phyloP scores from a whole-genome alignment of 1,140 invertebrate genomes.

The Rhynchophorus ferrugineus region DNA sequence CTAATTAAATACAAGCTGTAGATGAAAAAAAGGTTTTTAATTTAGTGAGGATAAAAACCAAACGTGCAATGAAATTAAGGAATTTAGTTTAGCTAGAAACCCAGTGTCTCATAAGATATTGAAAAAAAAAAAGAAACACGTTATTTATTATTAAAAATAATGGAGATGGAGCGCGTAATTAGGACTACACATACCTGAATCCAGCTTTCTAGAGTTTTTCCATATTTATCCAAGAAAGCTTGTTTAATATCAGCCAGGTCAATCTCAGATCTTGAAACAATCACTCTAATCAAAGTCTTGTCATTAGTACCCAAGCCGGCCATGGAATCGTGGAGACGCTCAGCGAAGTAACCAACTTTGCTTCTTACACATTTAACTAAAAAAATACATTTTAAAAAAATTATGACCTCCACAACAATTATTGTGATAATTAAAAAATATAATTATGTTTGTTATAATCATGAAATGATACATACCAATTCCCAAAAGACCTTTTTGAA shows the following conservation, averaged over 20 bases:
- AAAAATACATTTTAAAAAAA: constrained; percentile 13
- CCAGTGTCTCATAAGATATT: no score
- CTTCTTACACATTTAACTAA: constrained; percentile 83
- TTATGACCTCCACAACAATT: not conserved
- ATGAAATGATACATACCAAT: constrained; percentile 56
- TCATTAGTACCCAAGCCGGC: constrained; percentile 83
- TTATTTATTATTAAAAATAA: no score
- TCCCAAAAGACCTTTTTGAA: constrained; percentile 77
- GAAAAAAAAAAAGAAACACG: no score
- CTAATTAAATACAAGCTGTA: no score
- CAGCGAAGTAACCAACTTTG: constrained; percentile 88
- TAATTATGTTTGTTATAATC: no score
- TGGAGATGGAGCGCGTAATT: no score
- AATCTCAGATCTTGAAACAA: constrained; percentile 86
- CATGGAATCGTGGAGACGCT: constrained; percentile 84
- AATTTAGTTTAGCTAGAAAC: no score
- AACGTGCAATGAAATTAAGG: no score
- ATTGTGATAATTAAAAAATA: no score
- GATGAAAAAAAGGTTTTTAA: no score
- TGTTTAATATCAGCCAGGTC: constrained; percentile 87
- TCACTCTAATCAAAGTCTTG: constrained; percentile 79
- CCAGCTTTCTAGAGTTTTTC: constrained; percentile 73
- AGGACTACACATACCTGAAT: constrained; percentile 81
- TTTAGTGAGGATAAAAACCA: no score
- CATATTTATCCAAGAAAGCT: constrained; percentile 78